A percentile compares a stretch with the other conserved stretches of the same genome.
Evolutionary conservation across 2,888 invertebrate genomes (phyloP).

Genomic region (Parnassius apollo): DNA sequence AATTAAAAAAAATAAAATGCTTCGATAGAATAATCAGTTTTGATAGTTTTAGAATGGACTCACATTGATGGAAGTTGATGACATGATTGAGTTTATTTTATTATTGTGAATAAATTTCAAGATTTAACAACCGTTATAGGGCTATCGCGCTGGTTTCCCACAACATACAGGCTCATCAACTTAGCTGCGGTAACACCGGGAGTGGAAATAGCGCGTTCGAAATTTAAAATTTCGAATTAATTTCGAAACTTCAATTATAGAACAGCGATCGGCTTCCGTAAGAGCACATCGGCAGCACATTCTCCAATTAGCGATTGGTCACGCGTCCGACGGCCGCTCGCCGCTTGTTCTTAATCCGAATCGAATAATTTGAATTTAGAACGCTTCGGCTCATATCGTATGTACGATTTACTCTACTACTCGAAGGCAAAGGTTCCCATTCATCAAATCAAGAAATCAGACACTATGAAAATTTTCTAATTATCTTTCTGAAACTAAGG

Average conservation of each 20-base stretch:
- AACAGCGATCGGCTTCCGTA: constrained; percentile 75
- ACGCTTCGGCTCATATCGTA: constrained; percentile 51
- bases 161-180: constrained; percentile 34
- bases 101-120: constrained; percentile 20
- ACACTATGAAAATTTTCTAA: constrained; percentile 36
- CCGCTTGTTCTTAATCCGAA: constrained; percentile 63
- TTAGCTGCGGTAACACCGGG: constrained; percentile 45
- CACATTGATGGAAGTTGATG: constrained; percentile 10
- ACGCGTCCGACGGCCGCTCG: constrained; percentile 68
- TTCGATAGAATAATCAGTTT: background rate
- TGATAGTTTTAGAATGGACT: constrained; percentile 9
- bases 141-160: constrained; percentile 35
- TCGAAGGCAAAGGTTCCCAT: constrained; percentile 39
- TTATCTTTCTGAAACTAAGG: constrained; percentile 27
- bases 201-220: constrained; percentile 61
- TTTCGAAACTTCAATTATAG: constrained; percentile 75
- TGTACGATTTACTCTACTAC: constrained; percentile 41
- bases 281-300: constrained; percentile 70
- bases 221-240: constrained; percentile 70
- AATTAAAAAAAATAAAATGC: too few relatives aligned
- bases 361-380: constrained; percentile 75
- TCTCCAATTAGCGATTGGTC: constrained; percentile 80
- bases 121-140: constrained; percentile 30
- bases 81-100: constrained; percentile 25
- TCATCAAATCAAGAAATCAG: constrained; percentile 33